Percentiles rank a stretch among this genome's conserved stretches.
phyloP scores from a whole-genome alignment of 1,140 invertebrate species.

The Drosophila jambulina region DNA sequence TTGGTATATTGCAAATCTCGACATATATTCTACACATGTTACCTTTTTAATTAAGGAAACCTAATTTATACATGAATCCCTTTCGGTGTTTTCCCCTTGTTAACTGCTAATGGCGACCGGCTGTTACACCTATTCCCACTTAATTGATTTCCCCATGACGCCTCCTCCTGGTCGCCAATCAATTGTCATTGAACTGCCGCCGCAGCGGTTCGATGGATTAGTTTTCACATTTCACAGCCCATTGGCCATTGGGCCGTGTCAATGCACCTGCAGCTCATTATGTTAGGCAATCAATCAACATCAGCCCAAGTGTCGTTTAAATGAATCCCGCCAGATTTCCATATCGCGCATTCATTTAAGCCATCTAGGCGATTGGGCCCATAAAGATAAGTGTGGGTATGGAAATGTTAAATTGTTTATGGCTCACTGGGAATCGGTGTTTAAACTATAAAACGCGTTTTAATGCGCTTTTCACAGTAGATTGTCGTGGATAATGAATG shows the following conservation, averaged over 20 bases:
- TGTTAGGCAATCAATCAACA: conserved; percentile 39
- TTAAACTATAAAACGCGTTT: conserved; percentile 40
- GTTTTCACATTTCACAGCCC: conserved; percentile 40
- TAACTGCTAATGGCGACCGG: conserved; percentile 26
- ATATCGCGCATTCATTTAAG: conserved; percentile 20
- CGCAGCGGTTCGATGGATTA: conserved; percentile 25
- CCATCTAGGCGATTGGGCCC: conserved; percentile 15
- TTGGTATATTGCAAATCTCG: background rate
- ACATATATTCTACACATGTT: conserved; percentile 11
- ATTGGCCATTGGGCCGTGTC: conserved; percentile 1
- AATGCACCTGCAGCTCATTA: conserved; percentile 43
- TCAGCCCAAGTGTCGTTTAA: conserved; percentile 38
- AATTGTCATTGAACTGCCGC: conserved; percentile 29
- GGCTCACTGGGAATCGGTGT: conserved; percentile 6
- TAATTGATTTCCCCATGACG: conserved; percentile 42
- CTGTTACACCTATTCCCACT: conserved; percentile 37
- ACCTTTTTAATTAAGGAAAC: conserved; percentile 16
- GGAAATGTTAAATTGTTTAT: conserved; percentile 42
- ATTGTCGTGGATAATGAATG: conserved; percentile 33
- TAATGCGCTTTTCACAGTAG: conserved; percentile 34
- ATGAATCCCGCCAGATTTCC: conserved; percentile 32
- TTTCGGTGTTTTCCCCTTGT: conserved; percentile 3
- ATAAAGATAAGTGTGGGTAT: conserved; percentile 23
- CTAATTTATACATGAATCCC: conserved; percentile 30
- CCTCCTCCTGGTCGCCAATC: conserved; percentile 22